Percentiles rank a stretch among this genome's conserved stretches.
Conservation (phyloP, 2,888 invertebrate genomes). For the Eupithecia tripunctaria region DNA sequence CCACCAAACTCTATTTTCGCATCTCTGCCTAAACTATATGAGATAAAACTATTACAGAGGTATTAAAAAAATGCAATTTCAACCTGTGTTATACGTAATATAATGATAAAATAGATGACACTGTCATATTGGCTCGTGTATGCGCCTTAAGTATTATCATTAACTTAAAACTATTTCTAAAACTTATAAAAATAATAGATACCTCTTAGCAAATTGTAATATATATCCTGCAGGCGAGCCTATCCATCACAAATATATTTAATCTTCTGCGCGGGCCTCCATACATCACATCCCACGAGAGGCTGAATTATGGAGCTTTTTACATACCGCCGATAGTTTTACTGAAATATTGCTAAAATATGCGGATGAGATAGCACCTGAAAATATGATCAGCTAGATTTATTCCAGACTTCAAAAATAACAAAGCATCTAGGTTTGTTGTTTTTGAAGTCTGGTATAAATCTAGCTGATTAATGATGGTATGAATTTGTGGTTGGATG, state of each 20-base stretch:
- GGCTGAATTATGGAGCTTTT: conserved; percentile 29
- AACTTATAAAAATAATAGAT: too few species aligned
- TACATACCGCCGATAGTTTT: conserved; percentile 19
- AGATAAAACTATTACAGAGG: too few species aligned
- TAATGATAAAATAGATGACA: too few species aligned
- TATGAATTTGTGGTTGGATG: background rate
- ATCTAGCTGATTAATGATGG: background rate
- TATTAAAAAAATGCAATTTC: too few species aligned
- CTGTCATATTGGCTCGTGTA: too few species aligned
- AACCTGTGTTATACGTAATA: too few species aligned
- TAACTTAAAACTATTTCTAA: too few species aligned
- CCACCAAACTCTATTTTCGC: too few species aligned
- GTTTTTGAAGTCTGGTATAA: background rate
- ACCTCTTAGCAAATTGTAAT: background rate
- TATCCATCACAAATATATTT: conserved; percentile 39
- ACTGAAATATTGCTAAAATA: conserved; percentile 35
- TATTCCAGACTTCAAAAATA: too few species aligned
- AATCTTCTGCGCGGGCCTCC: conserved; percentile 29
- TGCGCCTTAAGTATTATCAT: too few species aligned
- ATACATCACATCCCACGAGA: conserved; percentile 39
- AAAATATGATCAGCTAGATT: conserved; percentile 7
- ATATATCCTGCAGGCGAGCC: conserved; percentile 16
- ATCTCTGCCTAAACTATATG: too few species aligned
- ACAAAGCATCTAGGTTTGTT: too few species aligned
- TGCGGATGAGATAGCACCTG: conserved; percentile 25